phyloP scores from a whole-genome alignment of 2,797 vertebrate genomes.

The Melanotaenia nigrans region DNA sequence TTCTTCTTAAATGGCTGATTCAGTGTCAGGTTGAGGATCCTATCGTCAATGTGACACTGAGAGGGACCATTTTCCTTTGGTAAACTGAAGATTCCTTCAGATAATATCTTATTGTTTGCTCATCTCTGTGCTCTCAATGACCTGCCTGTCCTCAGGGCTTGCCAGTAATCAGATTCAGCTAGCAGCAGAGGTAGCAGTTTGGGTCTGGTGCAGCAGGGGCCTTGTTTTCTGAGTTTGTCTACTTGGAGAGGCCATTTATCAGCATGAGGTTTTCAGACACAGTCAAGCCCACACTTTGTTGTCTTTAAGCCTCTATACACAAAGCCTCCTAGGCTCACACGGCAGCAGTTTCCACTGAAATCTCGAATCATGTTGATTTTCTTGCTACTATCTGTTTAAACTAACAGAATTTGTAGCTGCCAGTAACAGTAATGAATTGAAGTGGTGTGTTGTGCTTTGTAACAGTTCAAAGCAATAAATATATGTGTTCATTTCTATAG shows the following conservation, averaged over 20 bases:
- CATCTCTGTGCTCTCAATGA: slow-evolving; percentile 87
- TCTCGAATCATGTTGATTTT: slow-evolving; percentile 59
- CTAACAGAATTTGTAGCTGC: slow-evolving; percentile 33
- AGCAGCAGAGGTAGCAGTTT: slow-evolving; percentile 81
- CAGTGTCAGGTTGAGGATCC: slow-evolving; percentile 90
- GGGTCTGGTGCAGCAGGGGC: slow-evolving; percentile 74
- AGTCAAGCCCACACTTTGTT: slow-evolving; percentile 73
- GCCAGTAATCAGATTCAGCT: slow-evolving; percentile 84
- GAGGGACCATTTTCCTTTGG: slow-evolving; percentile 88
- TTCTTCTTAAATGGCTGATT: slow-evolving; percentile 90
- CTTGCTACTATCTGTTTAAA: slow-evolving; percentile 52
- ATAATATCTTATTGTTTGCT: slow-evolving; percentile 90
- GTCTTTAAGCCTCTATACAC: slow-evolving; percentile 66
- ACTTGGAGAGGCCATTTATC: slow-evolving; percentile 78
- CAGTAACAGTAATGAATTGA: slow-evolving; percentile 21
- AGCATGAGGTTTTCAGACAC: slow-evolving; percentile 76
- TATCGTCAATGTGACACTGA: slow-evolving; percentile 88
- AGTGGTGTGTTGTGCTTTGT: slow-evolving; percentile 22
- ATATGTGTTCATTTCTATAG: slow-evolving; percentile 40
- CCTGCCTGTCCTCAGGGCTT: slow-evolving; percentile 84
- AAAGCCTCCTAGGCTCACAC: slow-evolving; percentile 55
- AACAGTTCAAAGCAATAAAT: slow-evolving; percentile 42
- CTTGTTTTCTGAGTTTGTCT: slow-evolving; percentile 77
- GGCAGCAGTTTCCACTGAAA: slow-evolving; percentile 62
- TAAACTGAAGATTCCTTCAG: slow-evolving; percentile 89